These are phyloP conservation scores for Phrynocephalus versicolor DNA, from an alignment of 2,113 vertebrate species.

Conservation along the genomic window DNA sequence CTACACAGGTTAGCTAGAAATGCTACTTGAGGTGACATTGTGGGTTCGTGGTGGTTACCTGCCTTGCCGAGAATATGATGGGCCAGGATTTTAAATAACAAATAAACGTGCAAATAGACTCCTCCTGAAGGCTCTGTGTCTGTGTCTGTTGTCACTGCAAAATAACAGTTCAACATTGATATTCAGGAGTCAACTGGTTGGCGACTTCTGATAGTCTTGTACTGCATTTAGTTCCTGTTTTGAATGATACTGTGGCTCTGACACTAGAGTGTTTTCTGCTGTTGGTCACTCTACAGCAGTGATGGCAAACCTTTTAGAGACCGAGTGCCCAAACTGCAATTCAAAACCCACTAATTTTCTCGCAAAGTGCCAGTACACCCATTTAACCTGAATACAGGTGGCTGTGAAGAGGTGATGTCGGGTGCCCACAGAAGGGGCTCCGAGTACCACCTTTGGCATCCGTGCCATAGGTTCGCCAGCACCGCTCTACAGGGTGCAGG, in stretches of 20 bases:
- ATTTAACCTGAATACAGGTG: too few species aligned
- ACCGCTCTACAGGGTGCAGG: neutral
- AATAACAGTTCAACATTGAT: neutral
- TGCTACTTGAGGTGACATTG: too few species aligned
- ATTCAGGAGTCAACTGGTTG: neutral
- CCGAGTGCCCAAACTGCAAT: too few species aligned
- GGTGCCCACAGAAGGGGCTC: too few species aligned
- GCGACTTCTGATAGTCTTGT: neutral
- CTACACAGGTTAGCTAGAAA: neutral
- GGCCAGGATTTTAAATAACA: neutral
- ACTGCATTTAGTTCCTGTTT: neutral
- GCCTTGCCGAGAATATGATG: neutral
- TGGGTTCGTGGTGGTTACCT: neutral
- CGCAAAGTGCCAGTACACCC: too few species aligned
- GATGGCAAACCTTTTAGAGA: too few species aligned
- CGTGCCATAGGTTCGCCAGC: too few species aligned
- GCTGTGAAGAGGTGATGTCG: too few species aligned
- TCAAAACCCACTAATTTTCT: too few species aligned
- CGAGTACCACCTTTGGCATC: too few species aligned
- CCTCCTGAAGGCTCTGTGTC: rapidly evolving
- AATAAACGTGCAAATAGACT: too few species aligned
- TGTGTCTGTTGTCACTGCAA: neutral
- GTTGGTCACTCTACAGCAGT: neutral
- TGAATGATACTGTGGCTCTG: neutral
- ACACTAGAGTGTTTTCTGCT: neutral